A percentile compares a stretch with the other conserved stretches of the same genome.
These are phyloP conservation scores for Eremophila alpestris DNA, from an alignment of 2,797 vertebrate species.

Conservation along the genomic window DNA sequence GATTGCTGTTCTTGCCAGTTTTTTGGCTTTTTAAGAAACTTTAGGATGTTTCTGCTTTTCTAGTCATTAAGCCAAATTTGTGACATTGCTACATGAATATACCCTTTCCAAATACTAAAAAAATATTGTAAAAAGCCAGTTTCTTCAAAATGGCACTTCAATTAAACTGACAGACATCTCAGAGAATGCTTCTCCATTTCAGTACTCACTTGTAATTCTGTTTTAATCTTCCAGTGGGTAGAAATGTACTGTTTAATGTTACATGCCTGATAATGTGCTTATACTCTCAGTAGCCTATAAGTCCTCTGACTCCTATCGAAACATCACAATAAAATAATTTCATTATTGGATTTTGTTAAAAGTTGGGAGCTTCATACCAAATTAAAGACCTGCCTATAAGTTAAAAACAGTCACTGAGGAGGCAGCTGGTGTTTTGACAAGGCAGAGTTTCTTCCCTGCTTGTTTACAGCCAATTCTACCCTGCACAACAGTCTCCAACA, in stretches of 20 bases:
- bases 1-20: background rate
- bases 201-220: background rate
- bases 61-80: background rate
- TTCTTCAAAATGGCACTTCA: background rate
- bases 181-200: background rate
- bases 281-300: background rate
- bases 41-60: background rate
- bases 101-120: background rate
- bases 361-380: background rate
- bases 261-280: background rate
- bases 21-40: background rate
- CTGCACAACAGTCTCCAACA: background rate
- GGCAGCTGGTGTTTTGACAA: background rate
- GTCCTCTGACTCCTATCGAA: background rate
- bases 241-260: background rate
- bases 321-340: background rate
- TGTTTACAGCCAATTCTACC: background rate
- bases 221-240: background rate
- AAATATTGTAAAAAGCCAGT: background rate
- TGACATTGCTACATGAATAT: background rate
- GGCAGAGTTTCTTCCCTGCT: background rate
- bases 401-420: background rate
- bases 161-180: background rate
- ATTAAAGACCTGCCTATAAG: background rate
- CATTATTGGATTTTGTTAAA: background rate